phyloP scores from a whole-genome alignment of 2,113 vertebrate genomes.

The Ivindomyrus marchei region DNA sequence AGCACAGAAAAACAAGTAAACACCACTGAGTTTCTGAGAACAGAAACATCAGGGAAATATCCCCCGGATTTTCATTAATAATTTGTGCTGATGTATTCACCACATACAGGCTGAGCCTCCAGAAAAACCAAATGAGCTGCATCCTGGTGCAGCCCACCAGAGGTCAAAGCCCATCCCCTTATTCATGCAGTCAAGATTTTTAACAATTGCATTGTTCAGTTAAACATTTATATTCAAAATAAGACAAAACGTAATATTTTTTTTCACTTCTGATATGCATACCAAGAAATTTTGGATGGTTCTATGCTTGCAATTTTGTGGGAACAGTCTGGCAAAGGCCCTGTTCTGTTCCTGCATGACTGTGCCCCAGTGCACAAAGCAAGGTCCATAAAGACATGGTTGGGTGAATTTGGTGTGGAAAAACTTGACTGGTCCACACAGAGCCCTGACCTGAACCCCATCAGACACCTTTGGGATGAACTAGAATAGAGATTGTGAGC shows the following conservation, averaged over 20 bases:
- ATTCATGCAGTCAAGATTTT: not conserved
- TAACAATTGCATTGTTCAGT: not conserved
- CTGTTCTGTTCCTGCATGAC: not conserved
- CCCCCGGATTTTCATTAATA: not conserved
- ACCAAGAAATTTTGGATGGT: not conserved
- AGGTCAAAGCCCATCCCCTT: not conserved
- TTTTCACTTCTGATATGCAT: not conserved
- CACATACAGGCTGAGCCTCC: not conserved
- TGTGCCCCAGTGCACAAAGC: not conserved
- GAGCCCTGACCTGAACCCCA: too few species aligned
- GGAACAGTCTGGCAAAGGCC: not conserved
- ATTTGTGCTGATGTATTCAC: not conserved
- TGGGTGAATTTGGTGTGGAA: too few species aligned
- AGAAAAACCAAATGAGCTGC: not conserved
- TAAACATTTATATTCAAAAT: not conserved
- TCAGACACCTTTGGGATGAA: too few species aligned
- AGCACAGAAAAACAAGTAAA: not conserved
- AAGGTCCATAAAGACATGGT: not conserved
- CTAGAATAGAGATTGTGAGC: too few species aligned
- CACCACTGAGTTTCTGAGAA: not conserved
- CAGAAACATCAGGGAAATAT: not conserved
- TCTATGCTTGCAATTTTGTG: not conserved
- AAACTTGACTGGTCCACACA: too few species aligned
- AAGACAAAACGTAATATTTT: not conserved
- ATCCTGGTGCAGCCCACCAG: not conserved